These are phyloP conservation scores for Lasius fuliginosus DNA, from an alignment of 2,888 invertebrate genomes.

Conservation along the genomic window DNA sequence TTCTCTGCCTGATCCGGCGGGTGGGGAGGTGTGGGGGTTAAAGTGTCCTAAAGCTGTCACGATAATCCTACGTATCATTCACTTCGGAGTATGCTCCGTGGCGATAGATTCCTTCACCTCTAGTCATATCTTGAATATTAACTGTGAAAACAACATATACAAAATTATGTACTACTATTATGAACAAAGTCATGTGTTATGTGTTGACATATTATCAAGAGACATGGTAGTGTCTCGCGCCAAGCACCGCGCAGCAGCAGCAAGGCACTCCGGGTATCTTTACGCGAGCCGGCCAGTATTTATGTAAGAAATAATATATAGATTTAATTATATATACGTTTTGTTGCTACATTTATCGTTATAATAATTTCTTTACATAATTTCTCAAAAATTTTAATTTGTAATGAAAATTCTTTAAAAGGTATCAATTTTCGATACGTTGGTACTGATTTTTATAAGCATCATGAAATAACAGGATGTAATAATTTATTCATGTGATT, in stretches of 20 bases:
- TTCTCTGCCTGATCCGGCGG: too few relatives aligned
- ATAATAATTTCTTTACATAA: neutral
- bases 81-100: conserved; percentile 77
- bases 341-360: neutral
- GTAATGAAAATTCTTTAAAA: neutral
- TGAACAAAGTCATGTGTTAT: conserved; percentile 78
- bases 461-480: neutral
- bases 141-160: conserved; percentile 74
- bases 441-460: neutral
- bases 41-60: conserved; percentile 70
- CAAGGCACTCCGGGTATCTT: too few relatives aligned
- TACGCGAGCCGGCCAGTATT: neutral
- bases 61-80: conserved; percentile 73
- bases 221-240: too few relatives aligned
- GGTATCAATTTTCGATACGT: neutral
- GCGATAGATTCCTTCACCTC: conserved; percentile 79
- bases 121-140: conserved; percentile 68
- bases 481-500: neutral
- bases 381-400: conserved; percentile 1
- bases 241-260: too few relatives aligned
- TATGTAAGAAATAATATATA: neutral
- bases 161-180: conserved; percentile 79
- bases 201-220: conserved; percentile 75
- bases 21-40: too few relatives aligned
- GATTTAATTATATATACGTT: neutral